Base-by-base conservation (phyloP, 2,888 invertebrate species). In the Dysmachus trigonus region DNA sequence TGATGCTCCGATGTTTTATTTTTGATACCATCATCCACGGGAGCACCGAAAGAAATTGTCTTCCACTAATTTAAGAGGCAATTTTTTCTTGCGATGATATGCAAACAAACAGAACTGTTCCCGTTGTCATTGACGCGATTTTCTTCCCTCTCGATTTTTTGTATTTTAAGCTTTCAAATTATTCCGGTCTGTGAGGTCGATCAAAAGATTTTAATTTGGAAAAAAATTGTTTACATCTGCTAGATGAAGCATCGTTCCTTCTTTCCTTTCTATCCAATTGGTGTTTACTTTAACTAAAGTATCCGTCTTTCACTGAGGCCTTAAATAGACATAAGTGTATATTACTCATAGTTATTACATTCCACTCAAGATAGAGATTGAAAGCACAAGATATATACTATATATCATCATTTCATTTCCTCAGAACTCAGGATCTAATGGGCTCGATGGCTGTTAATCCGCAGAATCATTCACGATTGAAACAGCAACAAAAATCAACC, bases 401-500 rank as follows among this genome's bases (percentile, higher is more conserved):
- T n/a, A n/a, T n/a, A n/a, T 30, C n/a, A 62, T 62, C 10, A 62
- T 62, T 62, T 62, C 18, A 10, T 10, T 62, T 27, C 27, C 62
- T 27, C 62, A 88, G 86, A 85, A 81, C 87, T 10, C 87, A 86
- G 84, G 86, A 88, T 30, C 86, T 88, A 41, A 85, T 87, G 71
- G 86, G 33, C 33, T 73, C 85, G 13, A 90, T 91, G 89, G 90
- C 89, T 87, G 90, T 89, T 87, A 90, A 90, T 88, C 92, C 92
- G 85, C 92, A 92, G 73, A 91, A 90, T 81, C 92, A 92, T 87
- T 90, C 90, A 74, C 90, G 91, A 87, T 89, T 91, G 89, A 91
- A 92, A 85, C 92, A 90, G 15, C 89, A 90, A 10, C 74, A 73
- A 15, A 81, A 82, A 35, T 6, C 33, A 35, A 8, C 31, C 38